A percentile compares a stretch with the other conserved stretches of the same genome.
Conservation (phyloP, 92 coral and sea anemone genomes). For the Muricea muricata region DNA sequence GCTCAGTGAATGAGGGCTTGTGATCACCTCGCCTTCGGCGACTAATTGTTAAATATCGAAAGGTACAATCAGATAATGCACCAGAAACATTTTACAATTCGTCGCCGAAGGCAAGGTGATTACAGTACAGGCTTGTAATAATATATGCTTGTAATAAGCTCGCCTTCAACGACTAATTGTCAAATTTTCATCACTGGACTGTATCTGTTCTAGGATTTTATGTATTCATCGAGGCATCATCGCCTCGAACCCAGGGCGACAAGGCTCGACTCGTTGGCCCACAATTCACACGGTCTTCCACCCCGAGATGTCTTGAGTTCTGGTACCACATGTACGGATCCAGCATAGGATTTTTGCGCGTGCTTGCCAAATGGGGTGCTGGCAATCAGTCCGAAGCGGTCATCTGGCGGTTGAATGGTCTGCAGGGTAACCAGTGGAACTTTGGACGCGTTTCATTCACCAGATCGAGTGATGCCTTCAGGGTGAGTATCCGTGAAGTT, state of each 20-base stretch:
- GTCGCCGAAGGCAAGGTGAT: too few relatives aligned
- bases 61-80: too few relatives aligned
- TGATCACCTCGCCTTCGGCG: too few relatives aligned
- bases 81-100: too few relatives aligned
- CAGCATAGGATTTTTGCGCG: constrained; percentile 78
- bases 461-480: constrained; percentile 21
- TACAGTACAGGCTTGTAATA: too few relatives aligned
- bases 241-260: constrained; percentile 79
- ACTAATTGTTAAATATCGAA: too few relatives aligned
- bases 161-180: too few relatives aligned
- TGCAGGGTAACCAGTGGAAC: constrained; percentile 78
- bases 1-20: too few relatives aligned
- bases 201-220: constrained; percentile 47
- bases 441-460: constrained; percentile 81
- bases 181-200: too few relatives aligned
- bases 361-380: constrained; percentile 79
- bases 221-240: constrained; percentile 94
- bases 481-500: neutral
- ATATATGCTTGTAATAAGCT: too few relatives aligned
- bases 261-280: constrained; percentile 84
- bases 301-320: constrained; percentile 80
- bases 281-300: constrained; percentile 65
- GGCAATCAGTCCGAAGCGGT: constrained; percentile 80
- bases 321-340: constrained; percentile 98
- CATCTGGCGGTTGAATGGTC: constrained; percentile 80